Conservation (phyloP, 2,888 invertebrate species). For the Apotomis capreana region DNA sequence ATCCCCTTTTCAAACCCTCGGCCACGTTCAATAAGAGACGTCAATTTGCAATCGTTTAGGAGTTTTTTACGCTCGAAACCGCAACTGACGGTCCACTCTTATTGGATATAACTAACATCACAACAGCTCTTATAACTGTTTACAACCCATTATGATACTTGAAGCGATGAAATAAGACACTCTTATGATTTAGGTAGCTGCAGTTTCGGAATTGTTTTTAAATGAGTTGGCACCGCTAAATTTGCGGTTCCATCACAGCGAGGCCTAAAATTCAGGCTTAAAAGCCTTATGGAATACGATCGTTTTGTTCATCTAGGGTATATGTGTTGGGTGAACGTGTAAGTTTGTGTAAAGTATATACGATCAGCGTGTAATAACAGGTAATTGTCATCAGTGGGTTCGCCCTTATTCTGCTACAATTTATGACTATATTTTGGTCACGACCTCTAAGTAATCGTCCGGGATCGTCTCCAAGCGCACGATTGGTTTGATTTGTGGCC, state of each 20-base stretch:
- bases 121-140: slow-evolving; percentile 1
- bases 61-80: slow-evolving; percentile 53
- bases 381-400: slow-evolving; percentile 72
- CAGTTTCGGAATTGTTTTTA: slow-evolving; percentile 24
- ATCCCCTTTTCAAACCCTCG: slow-evolving; percentile 14
- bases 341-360: slow-evolving; percentile 46
- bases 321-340: background rate
- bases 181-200: background rate
- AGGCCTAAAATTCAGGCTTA: slow-evolving; percentile 13
- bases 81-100: slow-evolving; percentile 50
- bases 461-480: slow-evolving; percentile 61
- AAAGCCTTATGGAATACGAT: slow-evolving; percentile 11
- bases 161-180: slow-evolving; percentile 15
- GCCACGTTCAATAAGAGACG: slow-evolving; percentile 41
- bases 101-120: slow-evolving; percentile 45
- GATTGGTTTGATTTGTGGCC: slow-evolving; percentile 47
- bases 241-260: slow-evolving; percentile 44
- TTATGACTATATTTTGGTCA: slow-evolving; percentile 74
- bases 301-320: background rate
- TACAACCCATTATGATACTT: slow-evolving; percentile 19
- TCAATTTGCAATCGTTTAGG: slow-evolving; percentile 59
- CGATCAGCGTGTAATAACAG: slow-evolving; percentile 65
- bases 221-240: slow-evolving; percentile 44
- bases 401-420: slow-evolving; percentile 65
- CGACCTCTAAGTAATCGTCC: slow-evolving; percentile 71